A percentile compares a stretch with the other conserved stretches of the same genome.
Conservation (phyloP, 1,140 invertebrate species). For the Lordiphosa clarofinis region DNA sequence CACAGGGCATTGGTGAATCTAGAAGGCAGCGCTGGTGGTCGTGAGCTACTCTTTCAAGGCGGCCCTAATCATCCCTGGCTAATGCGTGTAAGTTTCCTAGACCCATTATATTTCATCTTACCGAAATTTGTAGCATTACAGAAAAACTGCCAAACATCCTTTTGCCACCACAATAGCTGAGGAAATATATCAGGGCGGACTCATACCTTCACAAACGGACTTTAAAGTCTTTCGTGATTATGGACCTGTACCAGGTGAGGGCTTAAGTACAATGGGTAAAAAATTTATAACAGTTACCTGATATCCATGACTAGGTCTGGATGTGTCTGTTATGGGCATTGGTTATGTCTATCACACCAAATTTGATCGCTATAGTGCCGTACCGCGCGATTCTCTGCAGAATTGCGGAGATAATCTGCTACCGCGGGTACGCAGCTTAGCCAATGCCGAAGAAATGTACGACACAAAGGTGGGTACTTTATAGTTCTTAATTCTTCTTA, state of each 20-base stretch:
- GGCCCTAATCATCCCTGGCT: conserved; percentile 95
- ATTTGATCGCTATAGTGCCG: conserved; percentile 88
- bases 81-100: conserved; percentile 83
- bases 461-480: conserved; percentile 56
- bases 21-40: conserved; percentile 90
- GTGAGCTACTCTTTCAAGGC: conserved; percentile 96
- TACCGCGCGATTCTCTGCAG: conserved; percentile 89
- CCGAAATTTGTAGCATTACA: conserved; percentile 85
- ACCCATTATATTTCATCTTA: neutral
- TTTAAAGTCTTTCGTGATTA: conserved; percentile 90
- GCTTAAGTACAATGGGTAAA: too few species aligned
- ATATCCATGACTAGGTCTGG: conserved; percentile 80
- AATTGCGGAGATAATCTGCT: conserved; percentile 89
- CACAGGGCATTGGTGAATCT: conserved; percentile 18
- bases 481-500: too few species aligned
- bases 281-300: neutral
- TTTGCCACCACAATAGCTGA: conserved; percentile 90
- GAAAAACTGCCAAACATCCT: conserved; percentile 88
- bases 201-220: conserved; percentile 94
- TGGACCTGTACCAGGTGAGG: conserved; percentile 80
- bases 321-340: conserved; percentile 95
- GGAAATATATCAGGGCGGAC: conserved; percentile 90
- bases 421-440: conserved; percentile 83
- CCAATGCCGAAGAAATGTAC: conserved; percentile 82
- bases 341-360: conserved; percentile 95